Evolutionary conservation across 1,140 invertebrate genomes (phyloP).

Genomic region (Hypsibius dujardini): DNA sequence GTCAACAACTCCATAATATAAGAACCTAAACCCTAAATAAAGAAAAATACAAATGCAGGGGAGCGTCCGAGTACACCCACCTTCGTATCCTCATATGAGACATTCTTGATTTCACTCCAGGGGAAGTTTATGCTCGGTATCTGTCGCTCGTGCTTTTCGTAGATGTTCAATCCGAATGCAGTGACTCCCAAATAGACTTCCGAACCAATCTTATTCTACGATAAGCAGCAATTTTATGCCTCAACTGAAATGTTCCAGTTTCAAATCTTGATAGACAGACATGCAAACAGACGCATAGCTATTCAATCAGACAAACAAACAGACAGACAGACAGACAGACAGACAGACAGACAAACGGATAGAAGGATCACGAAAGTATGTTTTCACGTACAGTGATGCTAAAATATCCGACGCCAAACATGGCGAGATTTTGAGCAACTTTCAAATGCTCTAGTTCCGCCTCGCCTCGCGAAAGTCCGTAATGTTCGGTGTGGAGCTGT

Average conservation of each 20-base stretch:
- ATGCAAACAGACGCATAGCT: too few relatives aligned
- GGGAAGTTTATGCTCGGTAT: constrained; percentile 83
- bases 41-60: constrained; percentile 18
- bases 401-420: constrained; percentile 98
- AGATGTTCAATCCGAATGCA: constrained; percentile 89
- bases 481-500: constrained; percentile 48
- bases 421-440: constrained; percentile 95
- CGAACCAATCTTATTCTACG: constrained; percentile 89
- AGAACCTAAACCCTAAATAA: constrained; percentile 16
- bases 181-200: constrained; percentile 93
- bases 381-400: constrained; percentile 56
- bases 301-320: too few relatives aligned
- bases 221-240: constrained; percentile 28
- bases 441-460: constrained; percentile 99
- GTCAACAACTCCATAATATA: constrained; percentile 18
- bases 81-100: constrained; percentile 93
- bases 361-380: neutral
- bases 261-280: too few relatives aligned
- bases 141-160: constrained; percentile 82
- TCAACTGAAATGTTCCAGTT: too few relatives aligned
- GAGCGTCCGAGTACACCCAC: constrained; percentile 24
- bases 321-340: too few relatives aligned
- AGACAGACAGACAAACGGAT: too few relatives aligned
- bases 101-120: constrained; percentile 92
- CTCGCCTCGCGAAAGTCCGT: constrained; percentile 32